Base-by-base conservation (phyloP, 2,888 invertebrate genomes). In the Agrochola lychnidis region DNA sequence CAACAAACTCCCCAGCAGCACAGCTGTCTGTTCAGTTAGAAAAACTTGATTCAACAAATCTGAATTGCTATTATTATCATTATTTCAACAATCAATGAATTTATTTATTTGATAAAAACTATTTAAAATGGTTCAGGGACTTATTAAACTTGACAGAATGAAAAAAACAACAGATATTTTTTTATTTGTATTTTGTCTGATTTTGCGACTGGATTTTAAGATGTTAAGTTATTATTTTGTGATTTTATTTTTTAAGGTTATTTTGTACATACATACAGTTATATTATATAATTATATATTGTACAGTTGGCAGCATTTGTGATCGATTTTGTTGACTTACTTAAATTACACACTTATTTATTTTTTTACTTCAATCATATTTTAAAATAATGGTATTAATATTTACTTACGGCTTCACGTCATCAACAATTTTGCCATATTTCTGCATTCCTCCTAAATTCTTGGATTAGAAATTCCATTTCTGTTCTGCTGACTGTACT, bases 221-320 rank as follows among this genome's bases (percentile, higher is more conserved):
- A 16, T 36, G 22, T 78, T 78, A 79, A 70, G 63, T 79, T 82
- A 72, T 73, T 76, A 70, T 75, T 79, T 75, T 82, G 80, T 80
- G 71, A 81, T 82, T 76, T 84, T 79, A 82, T 85, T 78, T 36
- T 72, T 63, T 85, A 81, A 84, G 79, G 30, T 77, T 82, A 70
- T 87, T 81, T 83, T 81, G 73, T 73, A 81, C 42, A 84, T 75
- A 81, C 67, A 51, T 56, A 53, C 57, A 71, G 64, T 73, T 9
- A 68, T 56, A 71, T 70, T 45, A 45, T 70, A 51, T 70, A 68
- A 25, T 59, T 76, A n/a, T 69, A 70, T 62, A 42, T 40, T 70
- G 82, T 85, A 61, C 78, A 78, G 85, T 83, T 73, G 63, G 83
- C 73, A 76, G 53, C 25, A 19, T 45, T 45, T 36, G 14, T 36